phyloP scores from a whole-genome alignment of 2,113 vertebrate species.

The Pantherophis guttatus region DNA sequence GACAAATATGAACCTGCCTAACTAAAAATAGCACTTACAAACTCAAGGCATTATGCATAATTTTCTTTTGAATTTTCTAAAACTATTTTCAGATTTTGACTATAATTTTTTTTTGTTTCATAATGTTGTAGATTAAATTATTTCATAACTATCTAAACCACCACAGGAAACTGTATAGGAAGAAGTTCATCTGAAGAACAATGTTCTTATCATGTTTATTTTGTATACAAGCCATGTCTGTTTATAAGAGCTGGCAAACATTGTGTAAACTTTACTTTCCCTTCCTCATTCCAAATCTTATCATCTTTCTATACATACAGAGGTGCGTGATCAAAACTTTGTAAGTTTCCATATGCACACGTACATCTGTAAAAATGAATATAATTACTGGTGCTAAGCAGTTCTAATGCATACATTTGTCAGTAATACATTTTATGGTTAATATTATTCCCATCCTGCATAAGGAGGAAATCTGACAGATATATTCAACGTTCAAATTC shows the following conservation, averaged over 20 bases:
- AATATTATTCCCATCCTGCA: neutral
- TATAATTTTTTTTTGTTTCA: neutral
- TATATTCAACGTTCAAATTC: neutral
- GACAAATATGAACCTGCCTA: neutral
- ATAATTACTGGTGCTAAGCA: neutral
- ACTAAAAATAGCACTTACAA: neutral
- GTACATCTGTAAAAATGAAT: neutral
- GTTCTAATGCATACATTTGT: neutral
- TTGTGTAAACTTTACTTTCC: conserved; percentile 27
- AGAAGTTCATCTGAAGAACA: conserved; percentile 21
- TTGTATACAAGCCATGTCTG: conserved; percentile 30
- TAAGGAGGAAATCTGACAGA: neutral
- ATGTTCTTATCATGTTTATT: neutral
- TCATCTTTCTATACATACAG: neutral
- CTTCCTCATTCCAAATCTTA: neutral
- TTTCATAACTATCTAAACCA: neutral
- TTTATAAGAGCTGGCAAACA: neutral
- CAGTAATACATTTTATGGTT: too few species aligned
- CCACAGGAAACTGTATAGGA: conserved; percentile 26
- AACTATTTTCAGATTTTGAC: neutral
- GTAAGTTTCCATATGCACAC: neutral
- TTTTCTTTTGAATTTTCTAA: neutral
- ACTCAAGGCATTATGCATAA: neutral
- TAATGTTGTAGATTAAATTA: neutral
- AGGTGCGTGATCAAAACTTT: neutral